A percentile compares a stretch with the other conserved stretches of the same genome.
phyloP scores from a whole-genome alignment of 2,797 vertebrate species.

The Mustela erminea region DNA sequence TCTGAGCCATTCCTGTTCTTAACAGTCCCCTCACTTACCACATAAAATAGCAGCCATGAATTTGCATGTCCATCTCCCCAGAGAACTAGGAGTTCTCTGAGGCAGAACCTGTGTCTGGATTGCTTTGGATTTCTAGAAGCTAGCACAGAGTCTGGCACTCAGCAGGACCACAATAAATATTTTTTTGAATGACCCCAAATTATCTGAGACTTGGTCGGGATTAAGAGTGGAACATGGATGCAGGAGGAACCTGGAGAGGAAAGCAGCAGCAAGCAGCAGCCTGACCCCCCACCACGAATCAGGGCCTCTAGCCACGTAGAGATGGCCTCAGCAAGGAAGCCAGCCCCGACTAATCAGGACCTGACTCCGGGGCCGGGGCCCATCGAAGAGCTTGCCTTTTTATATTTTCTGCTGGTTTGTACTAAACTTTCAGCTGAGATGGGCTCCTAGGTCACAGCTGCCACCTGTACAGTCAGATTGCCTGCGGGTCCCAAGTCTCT shows the following conservation, averaged over 20 bases:
- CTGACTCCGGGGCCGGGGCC: too few relatives aligned
- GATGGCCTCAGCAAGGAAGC: neutral
- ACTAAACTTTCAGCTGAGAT: neutral
- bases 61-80: neutral
- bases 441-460: neutral
- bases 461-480: neutral
- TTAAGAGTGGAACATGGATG: neutral
- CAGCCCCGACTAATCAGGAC: neutral
- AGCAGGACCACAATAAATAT: neutral
- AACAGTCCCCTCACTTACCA: neutral
- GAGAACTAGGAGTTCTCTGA: neutral
- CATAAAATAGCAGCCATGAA: neutral
- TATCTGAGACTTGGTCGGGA: conserved; percentile 16
- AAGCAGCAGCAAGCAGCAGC: neutral
- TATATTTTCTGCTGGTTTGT: neutral
- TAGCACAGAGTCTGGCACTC: neutral
- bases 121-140: neutral
- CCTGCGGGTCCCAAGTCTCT: neutral
- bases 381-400: neutral
- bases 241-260: neutral
- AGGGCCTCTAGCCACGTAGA: neutral
- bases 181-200: conserved; percentile 33
- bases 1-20: neutral
- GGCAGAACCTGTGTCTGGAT: neutral
- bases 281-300: neutral